A percentile compares a stretch with the other conserved stretches of the same genome.
Conservation (phyloP, 2,113 vertebrate genomes). For the Trematocara macrostoma region DNA sequence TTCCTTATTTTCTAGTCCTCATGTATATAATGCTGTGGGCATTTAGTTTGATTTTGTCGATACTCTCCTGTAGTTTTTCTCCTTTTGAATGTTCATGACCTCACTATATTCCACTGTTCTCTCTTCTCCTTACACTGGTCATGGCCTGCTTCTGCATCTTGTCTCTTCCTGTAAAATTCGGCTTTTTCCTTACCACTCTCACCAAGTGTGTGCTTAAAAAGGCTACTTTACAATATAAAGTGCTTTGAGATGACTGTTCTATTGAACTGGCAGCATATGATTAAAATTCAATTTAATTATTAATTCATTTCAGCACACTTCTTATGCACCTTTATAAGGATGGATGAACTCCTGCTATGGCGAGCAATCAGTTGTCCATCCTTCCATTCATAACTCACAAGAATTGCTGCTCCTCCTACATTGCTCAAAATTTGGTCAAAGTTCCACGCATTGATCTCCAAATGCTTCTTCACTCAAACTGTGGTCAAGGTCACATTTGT, state of each 20-base stretch:
- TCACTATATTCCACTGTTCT: background rate
- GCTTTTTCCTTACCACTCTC: background rate
- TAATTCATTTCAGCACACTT: background rate
- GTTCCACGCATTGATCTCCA: background rate
- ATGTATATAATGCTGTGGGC: background rate
- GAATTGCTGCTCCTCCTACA: background rate
- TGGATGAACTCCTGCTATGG: fast-evolving
- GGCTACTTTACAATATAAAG: background rate
- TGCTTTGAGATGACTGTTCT: background rate
- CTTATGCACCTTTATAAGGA: background rate
- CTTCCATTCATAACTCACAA: background rate
- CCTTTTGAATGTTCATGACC: background rate
- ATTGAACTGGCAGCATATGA: background rate
- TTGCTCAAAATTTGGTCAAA: background rate
- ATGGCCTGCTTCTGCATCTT: background rate
- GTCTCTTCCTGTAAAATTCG: background rate
- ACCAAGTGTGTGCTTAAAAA: background rate
- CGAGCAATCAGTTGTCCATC: background rate
- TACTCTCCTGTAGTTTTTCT: background rate
- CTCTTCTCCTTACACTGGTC: background rate
- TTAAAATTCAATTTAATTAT: background rate
- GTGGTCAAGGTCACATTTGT: background rate
- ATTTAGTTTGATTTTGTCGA: background rate
- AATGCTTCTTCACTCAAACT: background rate
- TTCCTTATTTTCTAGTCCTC: background rate